phyloP scores from a whole-genome alignment of 92 coral and sea anemone species.

The Porites cylindrica region DNA sequence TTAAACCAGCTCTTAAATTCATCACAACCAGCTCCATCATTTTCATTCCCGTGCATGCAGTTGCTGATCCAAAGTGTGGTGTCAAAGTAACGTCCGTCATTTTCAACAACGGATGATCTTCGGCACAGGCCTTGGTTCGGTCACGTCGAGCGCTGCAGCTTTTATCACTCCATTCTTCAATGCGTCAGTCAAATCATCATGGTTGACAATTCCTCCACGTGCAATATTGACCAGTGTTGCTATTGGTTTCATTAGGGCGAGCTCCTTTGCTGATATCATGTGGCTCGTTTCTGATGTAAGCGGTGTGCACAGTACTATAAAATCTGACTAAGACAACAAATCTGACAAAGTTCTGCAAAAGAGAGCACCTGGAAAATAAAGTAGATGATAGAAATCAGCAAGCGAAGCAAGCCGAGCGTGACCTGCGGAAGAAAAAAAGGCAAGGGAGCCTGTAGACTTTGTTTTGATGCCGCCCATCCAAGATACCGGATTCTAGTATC shows the following conservation, averaged over 20 bases:
- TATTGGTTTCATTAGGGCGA: slow-evolving; percentile 75
- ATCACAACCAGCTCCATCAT: slow-evolving; percentile 65
- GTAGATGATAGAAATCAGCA: too few relatives aligned
- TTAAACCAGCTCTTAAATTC: slow-evolving; percentile 74
- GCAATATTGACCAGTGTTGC: slow-evolving; percentile 82
- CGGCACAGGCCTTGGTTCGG: slow-evolving; percentile 81
- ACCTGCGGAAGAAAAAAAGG: too few relatives aligned
- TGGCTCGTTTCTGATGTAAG: slow-evolving; percentile 71
- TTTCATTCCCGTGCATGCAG: slow-evolving; percentile 55
- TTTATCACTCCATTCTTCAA: slow-evolving; percentile 59
- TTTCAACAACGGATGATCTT: slow-evolving; percentile 78
- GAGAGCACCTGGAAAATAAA: slow-evolving; percentile 50
- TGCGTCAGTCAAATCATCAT: slow-evolving; percentile 78
- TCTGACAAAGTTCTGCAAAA: slow-evolving; percentile 62
- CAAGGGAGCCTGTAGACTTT: too few relatives aligned
- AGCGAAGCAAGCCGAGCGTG: too few relatives aligned
- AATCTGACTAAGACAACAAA: slow-evolving; percentile 76
- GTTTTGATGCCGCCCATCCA: too few relatives aligned
- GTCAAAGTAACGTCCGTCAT: slow-evolving; percentile 69
- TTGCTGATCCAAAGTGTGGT: slow-evolving; percentile 80
- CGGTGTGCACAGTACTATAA: slow-evolving; percentile 74
- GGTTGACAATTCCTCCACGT: slow-evolving; percentile 40
- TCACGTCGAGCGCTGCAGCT: slow-evolving; percentile 82
- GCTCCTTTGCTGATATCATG: slow-evolving; percentile 72
- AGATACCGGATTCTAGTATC: too few relatives aligned